phyloP scores from a whole-genome alignment of 2,113 vertebrate species.

The Sprattus sprattus region DNA sequence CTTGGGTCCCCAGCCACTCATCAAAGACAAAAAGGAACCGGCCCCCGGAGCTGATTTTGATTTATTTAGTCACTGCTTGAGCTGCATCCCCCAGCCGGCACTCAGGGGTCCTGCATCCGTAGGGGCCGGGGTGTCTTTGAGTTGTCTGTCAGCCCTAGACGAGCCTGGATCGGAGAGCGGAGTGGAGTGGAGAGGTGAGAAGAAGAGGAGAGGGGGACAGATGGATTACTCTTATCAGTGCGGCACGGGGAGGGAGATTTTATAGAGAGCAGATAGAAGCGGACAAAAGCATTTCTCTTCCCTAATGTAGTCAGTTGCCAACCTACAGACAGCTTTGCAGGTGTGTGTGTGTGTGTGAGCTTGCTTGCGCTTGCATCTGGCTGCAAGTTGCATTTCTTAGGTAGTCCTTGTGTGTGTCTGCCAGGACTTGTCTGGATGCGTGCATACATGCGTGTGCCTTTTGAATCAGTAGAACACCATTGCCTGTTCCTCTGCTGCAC shows the following conservation, averaged over 20 bases:
- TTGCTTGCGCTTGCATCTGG: neutral
- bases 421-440: neutral
- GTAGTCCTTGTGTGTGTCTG: neutral
- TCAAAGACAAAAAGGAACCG: neutral
- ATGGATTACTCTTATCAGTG: neutral
- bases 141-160: neutral
- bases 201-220: neutral
- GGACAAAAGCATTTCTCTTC: neutral
- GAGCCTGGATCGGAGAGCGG: neutral
- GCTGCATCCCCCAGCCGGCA: neutral
- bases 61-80: neutral
- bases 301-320: constrained; percentile 11
- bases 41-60: neutral
- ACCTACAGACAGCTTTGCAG: too few species aligned
- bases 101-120: neutral
- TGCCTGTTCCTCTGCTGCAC: neutral
- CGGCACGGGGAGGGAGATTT: constrained; percentile 11
- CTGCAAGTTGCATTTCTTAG: neutral
- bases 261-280: constrained; percentile 26
- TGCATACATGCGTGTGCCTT: neutral
- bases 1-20: neutral
- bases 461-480: neutral
- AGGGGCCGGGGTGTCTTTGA: neutral
- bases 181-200: too few species aligned
- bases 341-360: neutral